Evolutionary conservation across 92 coral and sea anemone species (phyloP).

Genomic region (Scolanthus callimorphus): DNA sequence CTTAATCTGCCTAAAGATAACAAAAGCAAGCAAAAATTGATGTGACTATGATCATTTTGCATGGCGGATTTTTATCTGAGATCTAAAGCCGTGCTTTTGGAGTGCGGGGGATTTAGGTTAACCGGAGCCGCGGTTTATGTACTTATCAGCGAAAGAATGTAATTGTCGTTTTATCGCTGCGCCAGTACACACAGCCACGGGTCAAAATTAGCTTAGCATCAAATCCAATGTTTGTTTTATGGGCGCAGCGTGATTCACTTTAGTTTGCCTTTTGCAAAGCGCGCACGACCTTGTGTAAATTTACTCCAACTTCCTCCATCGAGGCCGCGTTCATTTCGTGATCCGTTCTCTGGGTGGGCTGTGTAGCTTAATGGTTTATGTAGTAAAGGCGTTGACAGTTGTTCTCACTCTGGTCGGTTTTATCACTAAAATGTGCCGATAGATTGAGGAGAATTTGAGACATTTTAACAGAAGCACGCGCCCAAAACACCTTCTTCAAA

Average conservation of each 20-base stretch:
- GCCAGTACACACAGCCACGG: not conserved
- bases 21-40: too few relatives aligned
- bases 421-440: not conserved
- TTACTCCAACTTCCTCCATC: too few relatives aligned
- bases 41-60: too few relatives aligned
- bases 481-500: conserved; percentile 9
- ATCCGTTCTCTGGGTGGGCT: not conserved
- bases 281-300: too few relatives aligned
- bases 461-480: conserved; percentile 25
- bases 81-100: too few relatives aligned
- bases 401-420: not conserved
- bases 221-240: not conserved
- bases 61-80: too few relatives aligned
- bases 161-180: not conserved
- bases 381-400: not conserved
- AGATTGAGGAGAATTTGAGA: not conserved
- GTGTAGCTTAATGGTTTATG: not conserved
- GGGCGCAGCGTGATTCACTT: not conserved
- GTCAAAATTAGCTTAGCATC: not conserved
- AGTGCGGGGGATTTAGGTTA: not conserved
- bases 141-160: not conserved
- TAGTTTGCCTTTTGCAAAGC: not conserved
- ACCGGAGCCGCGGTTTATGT: not conserved
- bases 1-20: too few relatives aligned
- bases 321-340: not conserved